Percentiles rank a stretch among this genome's conserved stretches.
Evolutionary conservation across 2,797 vertebrate genomes (phyloP).

Genomic region (Rhinichthys osculus): DNA sequence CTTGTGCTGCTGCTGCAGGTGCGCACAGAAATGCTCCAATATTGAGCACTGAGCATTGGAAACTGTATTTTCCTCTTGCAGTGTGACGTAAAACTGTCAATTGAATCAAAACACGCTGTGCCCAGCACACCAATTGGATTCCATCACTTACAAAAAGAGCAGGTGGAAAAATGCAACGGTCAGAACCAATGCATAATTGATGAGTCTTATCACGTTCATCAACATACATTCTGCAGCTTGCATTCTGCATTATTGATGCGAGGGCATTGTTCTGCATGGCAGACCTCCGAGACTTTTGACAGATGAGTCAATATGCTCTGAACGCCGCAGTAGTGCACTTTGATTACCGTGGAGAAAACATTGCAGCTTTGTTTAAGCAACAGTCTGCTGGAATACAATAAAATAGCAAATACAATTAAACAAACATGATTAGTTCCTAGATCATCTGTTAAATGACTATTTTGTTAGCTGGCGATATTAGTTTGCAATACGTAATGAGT

Average conservation of each 20-base stretch:
- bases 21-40: neutral
- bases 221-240: conserved; percentile 39
- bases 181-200: conserved; percentile 28
- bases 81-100: conserved; percentile 11
- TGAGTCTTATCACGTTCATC: conserved; percentile 37
- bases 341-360: conserved; percentile 31
- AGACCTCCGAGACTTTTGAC: conserved; percentile 43
- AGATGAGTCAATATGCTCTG: conserved; percentile 40
- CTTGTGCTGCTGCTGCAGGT: conserved; percentile 9
- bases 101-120: conserved; percentile 28
- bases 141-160: neutral
- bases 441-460: conserved; percentile 19
- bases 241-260: conserved; percentile 47
- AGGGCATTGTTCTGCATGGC: conserved; percentile 37
- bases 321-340: conserved; percentile 28
- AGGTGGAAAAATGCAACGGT: conserved; percentile 5
- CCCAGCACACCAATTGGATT: neutral
- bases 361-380: conserved; percentile 29
- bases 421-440: conserved; percentile 26
- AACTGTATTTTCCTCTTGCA: neutral
- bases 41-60: conserved; percentile 16
- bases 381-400: neutral
- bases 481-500: neutral
- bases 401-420: conserved; percentile 6
- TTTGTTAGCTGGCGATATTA: conserved; percentile 10